Evolutionary conservation across 1,140 invertebrate genomes (phyloP), one percentile per base, ranked within the genome.

Genomic region (Bilobella aurantiaca): DNA sequence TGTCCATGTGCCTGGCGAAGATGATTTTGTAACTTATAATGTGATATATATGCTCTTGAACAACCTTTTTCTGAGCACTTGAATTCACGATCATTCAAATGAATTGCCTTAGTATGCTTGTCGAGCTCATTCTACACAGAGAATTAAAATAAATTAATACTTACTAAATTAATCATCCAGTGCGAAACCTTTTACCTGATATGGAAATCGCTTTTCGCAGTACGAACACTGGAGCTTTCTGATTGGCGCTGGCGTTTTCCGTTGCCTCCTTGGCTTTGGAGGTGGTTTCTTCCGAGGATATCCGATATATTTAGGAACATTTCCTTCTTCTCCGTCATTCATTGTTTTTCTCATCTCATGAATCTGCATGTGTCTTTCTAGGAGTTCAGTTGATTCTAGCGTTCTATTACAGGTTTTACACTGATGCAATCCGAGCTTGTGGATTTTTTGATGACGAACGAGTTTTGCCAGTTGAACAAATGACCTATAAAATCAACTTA

Each of bases 81-180:
- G 49, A 53, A 53, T 18, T 53, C 49, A 18, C 49, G 49, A 12
- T 53, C 12, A 23, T 23, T 23, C 8, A 23, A 14, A 23, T 53
- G 49, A 5, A 53, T 23, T 16, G 49, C 49, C 49, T 53, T 53
- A 5, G 5, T 23, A 23, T 53, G 49, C 49, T 53, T 53, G 21
- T 53, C 49, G 14, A 53, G 49, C 21, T 53, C 49, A 53, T 53
- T 53, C 49, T 53, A 53, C 5, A n/a, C n/a, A n/a, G n/a, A 42
- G n/a, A 42, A 42, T 42, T 12, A 42, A 42, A 53, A 16, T 12
- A 53, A 42, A 42, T 18, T 12, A 42, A 42, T 42, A 18, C 18
- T 42, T 42, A 18, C n/a, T n/a, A n/a, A n/a, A n/a, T n/a, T n/a
- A n/a, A n/a, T n/a, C n/a, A n/a, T n/a, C n/a, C n/a, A n/a, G n/a